Base-by-base conservation (phyloP, 2,113 vertebrate genomes). In the Oreamnos americanus region DNA sequence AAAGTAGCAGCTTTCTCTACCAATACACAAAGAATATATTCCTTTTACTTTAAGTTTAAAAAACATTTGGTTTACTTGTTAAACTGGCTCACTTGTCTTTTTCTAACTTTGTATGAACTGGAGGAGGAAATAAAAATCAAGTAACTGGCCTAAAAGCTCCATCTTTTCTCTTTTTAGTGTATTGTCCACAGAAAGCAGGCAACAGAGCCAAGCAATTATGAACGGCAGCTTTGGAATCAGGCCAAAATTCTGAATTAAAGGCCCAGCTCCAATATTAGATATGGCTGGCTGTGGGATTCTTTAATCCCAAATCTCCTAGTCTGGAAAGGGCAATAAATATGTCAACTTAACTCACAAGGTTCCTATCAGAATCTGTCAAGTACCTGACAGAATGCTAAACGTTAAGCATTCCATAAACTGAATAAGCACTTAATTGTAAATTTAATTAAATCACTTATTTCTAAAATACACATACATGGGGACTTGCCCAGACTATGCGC, bases 41-140 rank as follows among this genome's bases (percentile, higher is more conserved):
- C 64, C 67, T 94, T 67, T 85, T 43, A 91, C 45, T 76, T 81
- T 64, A 93, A 53, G n/a, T 58, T 71, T 55, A 23, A 81, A 91
- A 81, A 85, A 57, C 78, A 89, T 25, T 71, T 85, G 60, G 45
- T 71, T 71, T n/a, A 74, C 28, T 79, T 47, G 58, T 81, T 82
- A 96, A 87, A 33, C 49, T 58, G 33, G 49, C 57, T 92, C 33
- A 19, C 43, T 6, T 71, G 19, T 87, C 87, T 67, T 81, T 49
- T 57, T 39, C 95, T 67, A 79, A 81, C 19, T 60, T 28, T 62
- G 49, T 33, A 87, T 16, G 49, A 87, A 71, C 36, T 67, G 23
- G 49, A 89, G 71, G 79, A 84, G n/a, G 87, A 88, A 90, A 93
- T 87, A 28, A 88, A 96, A 97, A 91, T 47, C 81, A 95, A 92